A percentile compares a stretch with the other conserved stretches of the same genome.
phyloP scores from a whole-genome alignment of 2,113 vertebrate genomes.

The Neogale vison region DNA sequence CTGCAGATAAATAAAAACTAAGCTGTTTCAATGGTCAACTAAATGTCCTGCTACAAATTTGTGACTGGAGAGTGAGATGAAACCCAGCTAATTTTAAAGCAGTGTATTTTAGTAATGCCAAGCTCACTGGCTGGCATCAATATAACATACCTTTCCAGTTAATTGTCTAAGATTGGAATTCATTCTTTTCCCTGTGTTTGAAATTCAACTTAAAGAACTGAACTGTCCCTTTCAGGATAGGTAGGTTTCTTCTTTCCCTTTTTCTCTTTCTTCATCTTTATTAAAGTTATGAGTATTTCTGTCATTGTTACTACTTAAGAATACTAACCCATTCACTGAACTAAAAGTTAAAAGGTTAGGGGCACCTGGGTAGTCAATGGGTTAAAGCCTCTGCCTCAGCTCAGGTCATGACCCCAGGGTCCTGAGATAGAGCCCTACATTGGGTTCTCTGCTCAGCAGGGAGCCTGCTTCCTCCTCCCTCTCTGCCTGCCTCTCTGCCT shows the following conservation, averaged over 20 bases:
- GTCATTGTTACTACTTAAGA: neutral
- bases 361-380: too few relatives aligned
- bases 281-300: neutral
- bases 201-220: neutral
- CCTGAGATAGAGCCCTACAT: too few relatives aligned
- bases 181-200: neutral
- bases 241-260: neutral
- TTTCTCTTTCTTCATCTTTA: neutral
- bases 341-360: neutral
- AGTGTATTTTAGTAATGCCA: neutral
- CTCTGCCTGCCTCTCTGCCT: too few relatives aligned
- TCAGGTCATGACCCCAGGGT: too few relatives aligned
- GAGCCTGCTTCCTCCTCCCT: too few relatives aligned
- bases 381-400: too few relatives aligned
- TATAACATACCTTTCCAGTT: neutral
- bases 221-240: neutral
- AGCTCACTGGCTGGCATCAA: neutral
- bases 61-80: neutral
- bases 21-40: neutral
- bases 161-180: neutral
- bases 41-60: neutral
- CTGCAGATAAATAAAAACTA: slow-evolving; percentile 2
- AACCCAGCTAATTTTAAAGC: neutral
- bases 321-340: neutral
- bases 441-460: too few relatives aligned